Percentiles rank a stretch among this genome's conserved stretches.
These are phyloP conservation scores for Neosilurus hyrtlii DNA, from an alignment of 2,797 vertebrate genomes.

Conservation along the genomic window DNA sequence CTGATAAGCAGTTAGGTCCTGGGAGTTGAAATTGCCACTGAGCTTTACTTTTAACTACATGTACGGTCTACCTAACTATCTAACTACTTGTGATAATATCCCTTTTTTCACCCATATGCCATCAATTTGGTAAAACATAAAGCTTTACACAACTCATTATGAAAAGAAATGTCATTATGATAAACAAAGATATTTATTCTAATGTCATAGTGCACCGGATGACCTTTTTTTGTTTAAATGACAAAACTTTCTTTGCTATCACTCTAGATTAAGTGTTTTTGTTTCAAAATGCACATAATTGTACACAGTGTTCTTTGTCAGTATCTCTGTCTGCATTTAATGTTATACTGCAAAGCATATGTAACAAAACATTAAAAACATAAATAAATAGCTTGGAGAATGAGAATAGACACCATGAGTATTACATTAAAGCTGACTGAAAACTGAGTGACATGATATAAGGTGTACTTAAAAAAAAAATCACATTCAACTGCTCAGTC, in stretches of 20 bases:
- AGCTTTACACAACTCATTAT: constrained; percentile 62
- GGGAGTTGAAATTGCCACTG: constrained; percentile 15
- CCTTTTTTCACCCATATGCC: constrained; percentile 75
- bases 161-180: constrained; percentile 59
- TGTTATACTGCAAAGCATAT: constrained; percentile 33
- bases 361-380: constrained; percentile 51
- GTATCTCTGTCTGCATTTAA: constrained; percentile 20
- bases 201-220: background rate
- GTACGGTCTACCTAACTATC: background rate
- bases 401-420: constrained; percentile 59
- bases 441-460: constrained; percentile 59
- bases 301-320: constrained; percentile 26
- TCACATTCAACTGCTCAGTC: constrained; percentile 60
- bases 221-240: background rate
- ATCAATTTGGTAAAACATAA: constrained; percentile 71
- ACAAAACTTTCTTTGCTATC: background rate
- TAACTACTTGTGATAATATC: constrained; percentile 65
- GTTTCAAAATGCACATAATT: constrained; percentile 17
- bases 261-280: constrained; percentile 11
- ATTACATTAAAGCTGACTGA: constrained; percentile 63
- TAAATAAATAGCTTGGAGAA: constrained; percentile 65
- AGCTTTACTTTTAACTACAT: constrained; percentile 51
- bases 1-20: constrained; percentile 26
- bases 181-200: constrained; percentile 26
- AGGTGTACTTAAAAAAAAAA: constrained; percentile 57